A percentile compares a stretch with the other conserved stretches of the same genome.
These are phyloP conservation scores for Calypte anna DNA, from an alignment of 2,113 vertebrate species.

Conservation along the genomic window DNA sequence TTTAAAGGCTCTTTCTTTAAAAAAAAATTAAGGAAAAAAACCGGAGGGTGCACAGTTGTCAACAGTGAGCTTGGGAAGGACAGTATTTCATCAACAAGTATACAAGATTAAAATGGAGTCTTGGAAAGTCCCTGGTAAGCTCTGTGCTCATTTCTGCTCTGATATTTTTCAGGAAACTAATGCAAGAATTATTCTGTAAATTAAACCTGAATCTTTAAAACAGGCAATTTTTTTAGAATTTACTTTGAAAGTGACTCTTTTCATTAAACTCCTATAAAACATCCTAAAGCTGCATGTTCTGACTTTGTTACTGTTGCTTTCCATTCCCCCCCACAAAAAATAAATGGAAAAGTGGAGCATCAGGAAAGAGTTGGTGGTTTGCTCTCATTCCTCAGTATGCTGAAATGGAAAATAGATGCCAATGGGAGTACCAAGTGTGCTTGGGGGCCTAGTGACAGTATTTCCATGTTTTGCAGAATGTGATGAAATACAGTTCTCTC, in stretches of 20 bases:
- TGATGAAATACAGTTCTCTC: not conserved
- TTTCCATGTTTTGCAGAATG: not conserved
- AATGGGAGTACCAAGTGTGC: not conserved
- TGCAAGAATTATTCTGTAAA: not conserved
- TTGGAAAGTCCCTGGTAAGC: conserved; percentile 52
- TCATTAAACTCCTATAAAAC: not conserved
- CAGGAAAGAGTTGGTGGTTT: not conserved
- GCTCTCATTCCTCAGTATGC: not conserved
- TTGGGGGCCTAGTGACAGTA: not conserved
- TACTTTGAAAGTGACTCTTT: not conserved
- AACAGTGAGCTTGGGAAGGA: not conserved
- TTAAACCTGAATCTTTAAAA: not conserved
- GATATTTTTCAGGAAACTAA: not conserved
- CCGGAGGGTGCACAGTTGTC: not conserved
- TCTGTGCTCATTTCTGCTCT: not conserved
- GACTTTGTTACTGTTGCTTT: not conserved
- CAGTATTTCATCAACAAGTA: conserved; percentile 2
- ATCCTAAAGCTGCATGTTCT: not conserved
- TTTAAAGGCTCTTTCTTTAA: not conserved
- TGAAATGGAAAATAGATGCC: not conserved
- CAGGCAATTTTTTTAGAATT: not conserved
- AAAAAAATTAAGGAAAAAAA: not conserved
- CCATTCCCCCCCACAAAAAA: not conserved
- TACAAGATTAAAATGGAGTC: not conserved
- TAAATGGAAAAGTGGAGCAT: not conserved